Base-by-base conservation (phyloP, 2,797 vertebrate species). In the Alfaro cultratus region DNA sequence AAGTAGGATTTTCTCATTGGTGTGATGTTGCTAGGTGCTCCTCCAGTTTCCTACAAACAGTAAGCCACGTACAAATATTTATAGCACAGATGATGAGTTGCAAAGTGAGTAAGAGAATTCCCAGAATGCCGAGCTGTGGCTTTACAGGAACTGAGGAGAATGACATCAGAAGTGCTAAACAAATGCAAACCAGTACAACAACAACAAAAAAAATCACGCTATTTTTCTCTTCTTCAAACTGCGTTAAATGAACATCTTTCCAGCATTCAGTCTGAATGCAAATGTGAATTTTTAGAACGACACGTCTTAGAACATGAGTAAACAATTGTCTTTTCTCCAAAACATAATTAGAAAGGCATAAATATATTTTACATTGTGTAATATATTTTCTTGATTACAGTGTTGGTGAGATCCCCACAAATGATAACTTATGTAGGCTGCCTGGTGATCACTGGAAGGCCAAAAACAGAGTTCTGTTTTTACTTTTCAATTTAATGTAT, bases 81-180 rank as follows among this genome's bases (percentile, higher is more conserved):
- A 39, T 55, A 53, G 31, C 21, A 55, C 34, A n/a, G 49, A 74
- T 53, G 49, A 74, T 51, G 47, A 74, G 47, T 53, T 36, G 23
- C 18, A 74, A 51, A 39, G 23, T 74, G 73, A 74, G 73, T 55
- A 39, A 74, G 29, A 26, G 68, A 46, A 39, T 74, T 41, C 51
- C 49, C 31, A 74, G 51, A 74, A 74, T 55, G 73, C 73, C 53
- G 73, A 55, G 36, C 31, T 41, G 39, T 15, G 34, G 36, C 34
- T 55, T 74, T 74, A 53, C 68, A 53, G 49, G 73, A 53, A 55
- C 18, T 53, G 73, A 36, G 34, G 10, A 53, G 43, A 16, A 41
- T 74, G 73, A 74, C 5, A 74, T 74, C 73, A 74, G 73, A 55
- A n/a, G 49, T 29, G n/a, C 4, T n/a, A 26, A 55, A 73, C 21